These are phyloP conservation scores for Rhagophthalmus giganteus DNA, from an alignment of 2,888 invertebrate genomes.

Conservation along the genomic window DNA sequence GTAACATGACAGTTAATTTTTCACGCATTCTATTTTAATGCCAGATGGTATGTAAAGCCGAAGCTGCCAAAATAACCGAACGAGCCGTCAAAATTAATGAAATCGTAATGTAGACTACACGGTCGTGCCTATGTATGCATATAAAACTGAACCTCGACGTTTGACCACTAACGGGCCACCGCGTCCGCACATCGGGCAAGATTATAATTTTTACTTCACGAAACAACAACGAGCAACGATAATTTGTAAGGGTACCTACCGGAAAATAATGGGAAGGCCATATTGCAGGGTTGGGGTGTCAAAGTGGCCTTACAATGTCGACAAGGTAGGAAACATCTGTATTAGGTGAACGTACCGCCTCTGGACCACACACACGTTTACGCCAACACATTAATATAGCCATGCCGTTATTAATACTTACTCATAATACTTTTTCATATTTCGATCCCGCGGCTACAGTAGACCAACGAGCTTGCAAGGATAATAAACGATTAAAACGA, in stretches of 20 bases:
- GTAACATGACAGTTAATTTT: constrained; percentile 33
- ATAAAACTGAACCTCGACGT: too few species aligned
- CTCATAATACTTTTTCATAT: constrained; percentile 52
- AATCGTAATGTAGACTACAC: constrained; percentile 24
- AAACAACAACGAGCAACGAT: constrained; percentile 30
- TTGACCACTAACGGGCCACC: too few species aligned
- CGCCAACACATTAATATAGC: constrained; percentile 55
- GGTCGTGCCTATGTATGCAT: constrained; percentile 26
- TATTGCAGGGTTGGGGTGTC: constrained; percentile 41
- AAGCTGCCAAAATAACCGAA: constrained; percentile 20
- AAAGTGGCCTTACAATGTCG: constrained; percentile 36
- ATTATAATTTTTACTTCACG: too few species aligned
- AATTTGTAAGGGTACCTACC: constrained; percentile 28
- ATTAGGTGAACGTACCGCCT: constrained; percentile 49
- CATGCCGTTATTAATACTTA: constrained; percentile 55
- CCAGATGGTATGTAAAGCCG: constrained; percentile 17
- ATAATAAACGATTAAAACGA: constrained; percentile 13
- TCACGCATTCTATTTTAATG: constrained; percentile 33
- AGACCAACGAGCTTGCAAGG: constrained; percentile 27
- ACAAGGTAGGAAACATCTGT: constrained; percentile 43
- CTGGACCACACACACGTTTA: constrained; percentile 53
- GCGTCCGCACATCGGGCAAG: too few species aligned
- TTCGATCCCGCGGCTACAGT: constrained; percentile 47
- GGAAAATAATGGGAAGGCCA: constrained; percentile 37
- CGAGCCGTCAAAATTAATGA: constrained; percentile 29